Evolutionary conservation across 2,888 invertebrate species (phyloP), one percentile per base, ranked within the genome.

Genomic region (Entomobrya proxima): DNA sequence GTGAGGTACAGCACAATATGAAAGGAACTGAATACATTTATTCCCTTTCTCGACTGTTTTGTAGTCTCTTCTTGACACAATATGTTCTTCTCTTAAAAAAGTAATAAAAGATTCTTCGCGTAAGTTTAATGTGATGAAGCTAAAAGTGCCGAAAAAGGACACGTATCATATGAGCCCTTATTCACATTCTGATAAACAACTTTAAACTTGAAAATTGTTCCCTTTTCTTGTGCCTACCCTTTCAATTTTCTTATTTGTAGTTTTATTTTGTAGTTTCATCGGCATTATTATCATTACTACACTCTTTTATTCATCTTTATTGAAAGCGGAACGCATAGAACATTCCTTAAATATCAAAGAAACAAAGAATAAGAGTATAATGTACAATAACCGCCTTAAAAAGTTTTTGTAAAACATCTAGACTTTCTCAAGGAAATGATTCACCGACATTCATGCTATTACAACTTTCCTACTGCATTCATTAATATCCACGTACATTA

Each of bases 101-200:
- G 47, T 40, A 11, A 7, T 9, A 7, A 40, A 15, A 55, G n/a
- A 55, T 55, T 9, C 21, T 55, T 21, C 27, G 27, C 11, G 27
- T 7, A 18, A 47, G 50, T n/a, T n/a, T 78, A 30, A 69, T 64
- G 55, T 35, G 52, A 79, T 69, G 69, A 78, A 67, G 64, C 21
- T 80, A 74, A 47, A 74, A 50, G 30, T 30, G 55, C 52, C 52
- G 44, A 37, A 80, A 79, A 72, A 55, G 80, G 69, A 79, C 55
- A 80, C 80, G 72, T 80, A 80, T 80, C 55, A 80, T 37, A 27
- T 44, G 32, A 80, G 80, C 69, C 69, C 80, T 69, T 80, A 27
- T 50, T 13, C 37, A 37, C 58, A 37, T 47, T 78, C 52, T 69
- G 52, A 69, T 79, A 50, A 79, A 69, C 79, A 79, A 79, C 78